phyloP scores from a whole-genome alignment of 2,113 vertebrate genomes.

The Platysteira castanea region DNA sequence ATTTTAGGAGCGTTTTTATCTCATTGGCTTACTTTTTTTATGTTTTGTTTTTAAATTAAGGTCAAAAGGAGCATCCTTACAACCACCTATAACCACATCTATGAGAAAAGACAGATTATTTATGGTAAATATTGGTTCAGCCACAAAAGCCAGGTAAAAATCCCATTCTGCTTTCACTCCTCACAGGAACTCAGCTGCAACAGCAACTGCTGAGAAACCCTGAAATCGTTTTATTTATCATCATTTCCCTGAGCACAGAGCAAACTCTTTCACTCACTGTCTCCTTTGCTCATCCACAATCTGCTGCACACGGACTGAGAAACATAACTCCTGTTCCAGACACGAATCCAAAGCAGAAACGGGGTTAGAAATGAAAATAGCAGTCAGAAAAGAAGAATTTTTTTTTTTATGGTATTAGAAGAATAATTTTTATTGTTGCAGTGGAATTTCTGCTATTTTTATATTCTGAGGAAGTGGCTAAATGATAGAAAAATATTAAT shows the following conservation, averaged over 20 bases:
- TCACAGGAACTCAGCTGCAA: not conserved
- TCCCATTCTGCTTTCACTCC: not conserved
- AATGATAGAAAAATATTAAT: not conserved
- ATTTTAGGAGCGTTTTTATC: not conserved
- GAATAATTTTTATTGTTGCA: not conserved
- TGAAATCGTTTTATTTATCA: not conserved
- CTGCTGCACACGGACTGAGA: not conserved
- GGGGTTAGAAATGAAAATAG: not conserved
- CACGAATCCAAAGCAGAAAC: not conserved
- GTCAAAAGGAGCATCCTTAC: not conserved
- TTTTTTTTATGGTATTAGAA: not conserved
- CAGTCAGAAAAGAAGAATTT: not conserved
- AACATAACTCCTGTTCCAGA: not conserved
- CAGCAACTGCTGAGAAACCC: not conserved
- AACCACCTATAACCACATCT: fast-evolving
- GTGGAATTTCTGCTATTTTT: not conserved
- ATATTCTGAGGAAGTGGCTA: not conserved
- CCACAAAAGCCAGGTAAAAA: not conserved
- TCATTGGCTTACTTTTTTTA: not conserved
- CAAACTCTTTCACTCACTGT: not conserved
- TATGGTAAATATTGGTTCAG: not conserved
- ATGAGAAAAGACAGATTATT: not conserved
- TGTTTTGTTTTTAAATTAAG: not conserved
- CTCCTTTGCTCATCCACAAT: not conserved
- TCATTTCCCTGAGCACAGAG: not conserved